Evolutionary conservation across 2,888 invertebrate genomes (phyloP).

Genomic region (Rhamnusium bicolor): DNA sequence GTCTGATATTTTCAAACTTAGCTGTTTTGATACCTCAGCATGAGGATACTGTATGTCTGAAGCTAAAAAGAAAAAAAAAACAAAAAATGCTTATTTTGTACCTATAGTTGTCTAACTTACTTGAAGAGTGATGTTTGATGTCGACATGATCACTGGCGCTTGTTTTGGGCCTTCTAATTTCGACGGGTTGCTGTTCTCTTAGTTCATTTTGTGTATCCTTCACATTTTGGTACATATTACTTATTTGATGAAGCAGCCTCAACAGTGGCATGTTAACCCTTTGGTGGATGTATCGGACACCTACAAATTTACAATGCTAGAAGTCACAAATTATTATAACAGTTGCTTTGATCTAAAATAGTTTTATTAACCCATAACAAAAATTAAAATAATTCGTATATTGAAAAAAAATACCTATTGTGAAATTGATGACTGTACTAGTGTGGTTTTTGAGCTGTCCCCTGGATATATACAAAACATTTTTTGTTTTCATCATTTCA

Average conservation of each 20-base stretch:
- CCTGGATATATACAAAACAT: constrained; percentile 88
- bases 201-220: constrained; percentile 94
- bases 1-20: constrained; percentile 68
- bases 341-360: too few species aligned
- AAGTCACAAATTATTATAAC: neutral
- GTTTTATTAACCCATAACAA: too few species aligned
- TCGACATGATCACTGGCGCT: constrained; percentile 69
- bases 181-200: constrained; percentile 78
- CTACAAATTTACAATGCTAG: constrained; percentile 69
- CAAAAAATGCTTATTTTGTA: too few species aligned
- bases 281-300: constrained; percentile 92
- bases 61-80: constrained; percentile 66
- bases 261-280: constrained; percentile 97
- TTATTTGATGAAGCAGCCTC: constrained; percentile 94
- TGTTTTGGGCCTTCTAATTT: constrained; percentile 68
- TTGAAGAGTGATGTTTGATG: constrained; percentile 77
- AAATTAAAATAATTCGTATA: too few species aligned
- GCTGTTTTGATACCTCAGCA: constrained; percentile 71
- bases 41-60: constrained; percentile 78
- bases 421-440: constrained; percentile 93
- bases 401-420: constrained; percentile 68
- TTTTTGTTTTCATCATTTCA: constrained; percentile 86
- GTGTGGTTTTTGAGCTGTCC: constrained; percentile 93
- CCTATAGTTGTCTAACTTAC: constrained; percentile 65
- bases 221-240: constrained; percentile 97